phyloP scores from a whole-genome alignment of 2,797 vertebrate genomes.

The Parambassis ranga region DNA sequence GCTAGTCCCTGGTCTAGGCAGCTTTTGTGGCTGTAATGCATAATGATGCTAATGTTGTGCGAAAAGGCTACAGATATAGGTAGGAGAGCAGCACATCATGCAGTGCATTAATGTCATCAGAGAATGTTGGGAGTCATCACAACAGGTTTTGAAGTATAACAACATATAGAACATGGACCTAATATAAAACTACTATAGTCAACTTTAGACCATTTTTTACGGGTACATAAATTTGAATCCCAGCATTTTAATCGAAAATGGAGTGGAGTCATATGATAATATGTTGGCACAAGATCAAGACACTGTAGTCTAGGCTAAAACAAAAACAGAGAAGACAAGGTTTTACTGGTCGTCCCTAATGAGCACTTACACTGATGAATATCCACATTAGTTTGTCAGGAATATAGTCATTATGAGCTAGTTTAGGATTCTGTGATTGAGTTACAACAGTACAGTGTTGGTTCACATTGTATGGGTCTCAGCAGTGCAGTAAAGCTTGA shows the following conservation, averaged over 20 bases:
- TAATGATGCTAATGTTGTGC: slow-evolving; percentile 66
- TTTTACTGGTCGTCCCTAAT: slow-evolving; percentile 16
- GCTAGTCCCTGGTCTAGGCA: slow-evolving; percentile 26
- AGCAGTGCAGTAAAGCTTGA: slow-evolving; percentile 39
- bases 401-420: slow-evolving; percentile 9
- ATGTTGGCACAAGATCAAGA: no score
- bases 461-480: slow-evolving; percentile 32
- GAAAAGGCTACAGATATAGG: slow-evolving; percentile 61
- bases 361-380: slow-evolving; percentile 27
- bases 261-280: no score
- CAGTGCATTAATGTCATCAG: slow-evolving; percentile 46
- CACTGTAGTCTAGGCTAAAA: background rate
- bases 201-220: no score
- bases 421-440: slow-evolving; percentile 24
- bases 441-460: slow-evolving; percentile 2
- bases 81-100: slow-evolving; percentile 14
- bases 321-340: background rate
- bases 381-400: slow-evolving; percentile 18
- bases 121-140: slow-evolving; percentile 31
- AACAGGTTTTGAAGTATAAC: slow-evolving; percentile 37
- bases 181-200: no score
- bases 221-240: background rate
- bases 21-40: slow-evolving; percentile 36
- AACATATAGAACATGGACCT: background rate
- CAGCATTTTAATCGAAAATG: no score